These are phyloP conservation scores for Rhegmatorhina hoffmannsi DNA, from an alignment of 2,113 vertebrate species.

Conservation along the genomic window DNA sequence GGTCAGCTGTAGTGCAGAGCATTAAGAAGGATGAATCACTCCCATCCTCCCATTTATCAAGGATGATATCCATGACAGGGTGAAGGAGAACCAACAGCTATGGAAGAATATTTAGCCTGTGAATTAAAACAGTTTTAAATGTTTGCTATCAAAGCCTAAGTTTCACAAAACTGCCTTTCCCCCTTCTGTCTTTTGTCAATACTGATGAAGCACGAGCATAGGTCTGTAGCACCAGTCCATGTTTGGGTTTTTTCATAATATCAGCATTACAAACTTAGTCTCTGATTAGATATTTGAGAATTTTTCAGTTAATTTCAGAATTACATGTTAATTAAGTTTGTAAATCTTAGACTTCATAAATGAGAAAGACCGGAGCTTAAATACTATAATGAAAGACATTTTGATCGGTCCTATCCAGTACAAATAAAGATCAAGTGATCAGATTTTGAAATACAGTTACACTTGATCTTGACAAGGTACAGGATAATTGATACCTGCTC, in stretches of 20 bases:
- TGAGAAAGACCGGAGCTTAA: neutral
- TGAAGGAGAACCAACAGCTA: neutral
- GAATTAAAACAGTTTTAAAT: neutral
- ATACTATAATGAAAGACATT: neutral
- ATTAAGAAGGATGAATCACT: slow-evolving; percentile 50
- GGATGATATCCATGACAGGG: neutral
- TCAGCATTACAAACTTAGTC: neutral
- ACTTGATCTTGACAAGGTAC: neutral
- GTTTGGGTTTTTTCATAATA: neutral
- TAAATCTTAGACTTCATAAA: neutral
- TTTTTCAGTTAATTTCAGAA: neutral
- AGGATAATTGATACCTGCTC: neutral
- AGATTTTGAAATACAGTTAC: neutral
- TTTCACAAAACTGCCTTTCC: neutral
- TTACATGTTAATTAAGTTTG: neutral
- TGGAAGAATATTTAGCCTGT: neutral
- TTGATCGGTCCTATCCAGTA: accelerated
- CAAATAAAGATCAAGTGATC: neutral
- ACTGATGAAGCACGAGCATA: neutral
- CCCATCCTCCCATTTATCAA: slow-evolving; percentile 30
- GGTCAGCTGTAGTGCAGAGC: slow-evolving; percentile 32
- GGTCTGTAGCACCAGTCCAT: neutral
- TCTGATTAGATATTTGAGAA: neutral
- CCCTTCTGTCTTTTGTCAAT: neutral
- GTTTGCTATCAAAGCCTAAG: neutral